Conservation (phyloP, 1,140 invertebrate genomes). For the Trigoniulus corallinus region DNA sequence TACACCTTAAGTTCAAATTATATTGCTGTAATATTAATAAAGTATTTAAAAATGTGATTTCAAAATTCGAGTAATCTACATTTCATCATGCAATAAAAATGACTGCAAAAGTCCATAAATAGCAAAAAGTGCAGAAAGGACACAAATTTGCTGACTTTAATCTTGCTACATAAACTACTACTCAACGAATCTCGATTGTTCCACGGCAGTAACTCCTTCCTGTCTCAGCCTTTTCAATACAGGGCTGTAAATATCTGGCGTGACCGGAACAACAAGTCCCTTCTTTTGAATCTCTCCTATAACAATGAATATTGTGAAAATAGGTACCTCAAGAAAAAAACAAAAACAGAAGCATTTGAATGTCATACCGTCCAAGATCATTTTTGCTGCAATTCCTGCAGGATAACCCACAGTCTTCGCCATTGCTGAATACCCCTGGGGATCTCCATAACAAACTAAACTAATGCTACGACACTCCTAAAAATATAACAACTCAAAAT, state of each 20-base stretch:
- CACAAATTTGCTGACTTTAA: too few species aligned
- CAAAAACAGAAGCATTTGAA: conserved; percentile 14
- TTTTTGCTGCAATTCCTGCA: conserved; percentile 87
- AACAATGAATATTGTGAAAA: conserved; percentile 8
- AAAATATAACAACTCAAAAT: conserved; percentile 7
- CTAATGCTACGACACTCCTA: conserved; percentile 73
- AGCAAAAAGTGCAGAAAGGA: too few species aligned
- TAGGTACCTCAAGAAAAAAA: conserved; percentile 5
- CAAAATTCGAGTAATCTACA: too few species aligned
- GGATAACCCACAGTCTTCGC: conserved; percentile 92
- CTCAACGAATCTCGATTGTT: conserved; percentile 20
- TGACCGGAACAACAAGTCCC: conserved; percentile 79
- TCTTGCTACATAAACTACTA: too few species aligned
- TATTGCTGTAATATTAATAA: too few species aligned
- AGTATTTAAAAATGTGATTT: too few species aligned
- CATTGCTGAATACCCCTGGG: conserved; percentile 84
- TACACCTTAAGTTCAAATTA: too few species aligned
- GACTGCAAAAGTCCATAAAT: too few species aligned
- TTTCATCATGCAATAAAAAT: too few species aligned
- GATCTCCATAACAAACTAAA: conserved; percentile 82
- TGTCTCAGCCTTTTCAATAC: conserved; percentile 63
- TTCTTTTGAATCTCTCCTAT: conserved; percentile 85
- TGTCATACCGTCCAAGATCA: conserved; percentile 86
- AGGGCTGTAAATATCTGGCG: conserved; percentile 76
- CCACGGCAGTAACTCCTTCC: conserved; percentile 68